Base-by-base conservation (phyloP, 2,888 invertebrate species). In the Isotomurus palustris region DNA sequence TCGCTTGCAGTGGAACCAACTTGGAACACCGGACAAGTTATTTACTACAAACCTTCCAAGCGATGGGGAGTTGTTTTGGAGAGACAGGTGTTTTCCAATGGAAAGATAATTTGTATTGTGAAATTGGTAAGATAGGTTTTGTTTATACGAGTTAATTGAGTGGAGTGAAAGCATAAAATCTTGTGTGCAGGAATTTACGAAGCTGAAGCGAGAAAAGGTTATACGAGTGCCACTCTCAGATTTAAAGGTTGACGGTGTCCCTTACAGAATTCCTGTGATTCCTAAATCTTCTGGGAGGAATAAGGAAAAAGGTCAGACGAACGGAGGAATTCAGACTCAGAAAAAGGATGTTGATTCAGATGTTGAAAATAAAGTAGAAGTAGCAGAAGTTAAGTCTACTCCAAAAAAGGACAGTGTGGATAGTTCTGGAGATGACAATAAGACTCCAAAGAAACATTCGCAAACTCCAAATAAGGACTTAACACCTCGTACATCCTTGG, bases 31-130 rank as follows among this genome's bases (percentile, higher is more conserved):
- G 59, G 59, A 27, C 49, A 59, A 49, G 58, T 56, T 38, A 5
- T 62, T 32, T 62, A 54, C 32, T 59, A 62, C 38, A 62, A 58
- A 25, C 62, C 58, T 48, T 59, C 56, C 53, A 62, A 62, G 53
- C 35, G 56, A 51, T 62, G 62, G 62, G 53, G 29, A 4, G 53
- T 56, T 24, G 48, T 62, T 53, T 53, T 56, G 49, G 56, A 45
- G 27, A 53, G 51, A 45, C 56, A 59, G 32, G 44, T 44, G 25
- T 58, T 54, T 49, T 41, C 51, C 22, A 58, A 47, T 43, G 62
- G 62, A 38, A 59, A 59, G 38, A 45, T 36, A 22, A 27, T 53
- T 24, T 53, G 54, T 25, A 22, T 48, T 27, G 53, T 62, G 21
- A 62, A 62, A 47, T 38, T 59, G 51, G 62, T 62, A 56, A 32